Conservation (phyloP, 2,888 invertebrate genomes). For the Spodoptera exigua region DNA sequence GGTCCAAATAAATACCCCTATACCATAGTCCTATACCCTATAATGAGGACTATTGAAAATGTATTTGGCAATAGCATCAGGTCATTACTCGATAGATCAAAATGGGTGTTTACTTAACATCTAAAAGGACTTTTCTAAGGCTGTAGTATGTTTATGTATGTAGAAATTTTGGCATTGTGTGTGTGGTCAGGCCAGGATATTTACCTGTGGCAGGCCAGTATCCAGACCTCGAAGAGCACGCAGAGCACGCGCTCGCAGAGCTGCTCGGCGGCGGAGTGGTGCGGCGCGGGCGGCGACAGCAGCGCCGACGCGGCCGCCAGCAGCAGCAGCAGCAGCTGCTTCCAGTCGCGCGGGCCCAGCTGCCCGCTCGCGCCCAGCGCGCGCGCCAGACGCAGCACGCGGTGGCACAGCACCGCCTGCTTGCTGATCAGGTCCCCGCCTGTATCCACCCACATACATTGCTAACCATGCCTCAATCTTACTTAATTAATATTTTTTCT, state of each 20-base stretch:
- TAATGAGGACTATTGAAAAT: too few species aligned
- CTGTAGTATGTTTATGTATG: too few species aligned
- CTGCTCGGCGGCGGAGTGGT: conserved; percentile 98
- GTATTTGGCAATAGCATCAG: too few species aligned
- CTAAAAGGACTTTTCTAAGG: too few species aligned
- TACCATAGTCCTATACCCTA: too few species aligned
- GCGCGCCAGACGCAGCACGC: conserved; percentile 95
- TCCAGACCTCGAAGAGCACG: conserved; percentile 96
- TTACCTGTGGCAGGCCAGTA: conserved; percentile 89
- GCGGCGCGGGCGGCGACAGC: conserved; percentile 96
- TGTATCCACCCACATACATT: conserved; percentile 73
- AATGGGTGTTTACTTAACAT: too few species aligned
- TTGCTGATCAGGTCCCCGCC: conserved; percentile 97
- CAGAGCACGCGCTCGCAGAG: conserved; percentile 97
- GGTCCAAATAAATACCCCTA: too few species aligned
- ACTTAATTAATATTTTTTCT: too few species aligned
- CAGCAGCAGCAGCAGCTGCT: conserved; percentile 95
- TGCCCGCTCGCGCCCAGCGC: conserved; percentile 87
- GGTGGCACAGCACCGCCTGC: conserved; percentile 97
- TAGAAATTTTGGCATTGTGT: too few species aligned
- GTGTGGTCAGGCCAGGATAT: too few species aligned
- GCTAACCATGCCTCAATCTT: too few species aligned
- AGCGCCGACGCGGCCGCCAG: conserved; percentile 95
- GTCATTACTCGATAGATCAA: too few species aligned
- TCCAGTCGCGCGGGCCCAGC: conserved; percentile 97